A percentile compares a stretch with the other conserved stretches of the same genome.
Conservation (phyloP, 1,140 invertebrate genomes). For the Drosophila leontia region DNA sequence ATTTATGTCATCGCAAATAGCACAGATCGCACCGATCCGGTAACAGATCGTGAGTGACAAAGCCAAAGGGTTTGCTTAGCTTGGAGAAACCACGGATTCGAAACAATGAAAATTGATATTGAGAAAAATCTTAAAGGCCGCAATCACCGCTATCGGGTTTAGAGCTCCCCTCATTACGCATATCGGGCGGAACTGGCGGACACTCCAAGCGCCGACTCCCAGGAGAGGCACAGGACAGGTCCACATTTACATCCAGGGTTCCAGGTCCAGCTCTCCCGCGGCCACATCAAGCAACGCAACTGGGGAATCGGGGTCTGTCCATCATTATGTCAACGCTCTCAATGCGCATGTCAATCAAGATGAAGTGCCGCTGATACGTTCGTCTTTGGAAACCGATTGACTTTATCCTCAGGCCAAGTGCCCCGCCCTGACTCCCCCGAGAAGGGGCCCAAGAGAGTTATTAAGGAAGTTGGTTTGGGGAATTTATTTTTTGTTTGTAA, state of each 20-base stretch:
- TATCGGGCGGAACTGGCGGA: conserved; percentile 38
- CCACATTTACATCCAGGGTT: neutral
- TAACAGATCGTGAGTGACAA: conserved; percentile 76
- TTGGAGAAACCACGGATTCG: neutral
- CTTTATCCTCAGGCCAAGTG: neutral
- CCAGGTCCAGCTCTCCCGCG: conserved; percentile 40
- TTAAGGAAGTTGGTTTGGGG: neutral
- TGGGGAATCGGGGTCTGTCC: conserved; percentile 70
- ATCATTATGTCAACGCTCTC: conserved; percentile 84
- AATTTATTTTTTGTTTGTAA: too few relatives aligned
- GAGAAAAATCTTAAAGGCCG: conserved; percentile 74
- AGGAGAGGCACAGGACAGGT: conserved; percentile 42
- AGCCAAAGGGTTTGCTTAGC: conserved; percentile 25
- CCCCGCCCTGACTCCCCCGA: conserved; percentile 4
- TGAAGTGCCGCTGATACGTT: conserved; percentile 81
- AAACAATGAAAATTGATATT: conserved; percentile 82
- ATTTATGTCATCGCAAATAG: conserved; percentile 72
- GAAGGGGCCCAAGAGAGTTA: conserved; percentile 1
- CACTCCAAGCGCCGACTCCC: conserved; percentile 48
- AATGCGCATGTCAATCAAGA: conserved; percentile 85
- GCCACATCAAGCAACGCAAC: conserved; percentile 47
- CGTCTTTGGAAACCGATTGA: conserved; percentile 12
- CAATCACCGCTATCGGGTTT: conserved; percentile 53
- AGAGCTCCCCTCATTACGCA: conserved; percentile 71
- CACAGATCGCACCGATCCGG: conserved; percentile 70